Base-by-base conservation (phyloP, 2,113 vertebrate genomes). In the Cynoglossus semilaevis region DNA sequence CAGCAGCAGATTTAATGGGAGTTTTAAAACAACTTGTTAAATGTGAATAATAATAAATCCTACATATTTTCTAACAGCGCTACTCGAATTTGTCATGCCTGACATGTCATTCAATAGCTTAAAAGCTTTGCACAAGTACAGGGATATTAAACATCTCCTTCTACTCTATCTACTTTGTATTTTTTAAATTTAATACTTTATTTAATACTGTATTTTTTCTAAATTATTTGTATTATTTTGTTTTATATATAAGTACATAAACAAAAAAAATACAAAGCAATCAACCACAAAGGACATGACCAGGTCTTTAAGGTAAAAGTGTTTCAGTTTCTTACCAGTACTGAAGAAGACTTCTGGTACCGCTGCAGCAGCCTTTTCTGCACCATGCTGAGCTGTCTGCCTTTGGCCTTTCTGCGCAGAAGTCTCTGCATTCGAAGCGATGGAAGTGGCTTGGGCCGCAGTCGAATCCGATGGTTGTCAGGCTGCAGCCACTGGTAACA, bases 401-500 rank as follows among this genome's bases (percentile, higher is more conserved):
- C 90, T 60, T 83, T 88, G 6, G 87, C 87, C 49, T 92, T 85
- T 63, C 50, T 87, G 29, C 81, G 90, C 60, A 97, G 90, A 74
- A 95, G 51, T 18, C 85, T 91, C 81, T 91, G 87, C 80, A 94
- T 84, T 64, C 70, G 83, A 0, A 85, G 81, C 3, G 93, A 91
- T 14, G 92, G 56, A 40, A 76, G 92, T 55, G 72, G 78, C 83
- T 95, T 98, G 7, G 96, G 92, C 57, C 87, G 88, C 52, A 98
- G 83, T 11, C 94, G 91, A 1, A 97, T 85, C 1, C 87, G 83
- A 67, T 84, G 80, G 65, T 92, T 92, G 72, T 85, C 91, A 13
- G 92, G 90, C 69, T 83, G 72, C 44, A 92, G 85, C 80, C 93
- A 92, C 88, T 97, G 93, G 81, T 89, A 93, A 82, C 97, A 99